A percentile compares a stretch with the other conserved stretches of the same genome.
These are phyloP conservation scores for Chaetura pelagica DNA, from an alignment of 2,113 vertebrate genomes.

Conservation along the genomic window DNA sequence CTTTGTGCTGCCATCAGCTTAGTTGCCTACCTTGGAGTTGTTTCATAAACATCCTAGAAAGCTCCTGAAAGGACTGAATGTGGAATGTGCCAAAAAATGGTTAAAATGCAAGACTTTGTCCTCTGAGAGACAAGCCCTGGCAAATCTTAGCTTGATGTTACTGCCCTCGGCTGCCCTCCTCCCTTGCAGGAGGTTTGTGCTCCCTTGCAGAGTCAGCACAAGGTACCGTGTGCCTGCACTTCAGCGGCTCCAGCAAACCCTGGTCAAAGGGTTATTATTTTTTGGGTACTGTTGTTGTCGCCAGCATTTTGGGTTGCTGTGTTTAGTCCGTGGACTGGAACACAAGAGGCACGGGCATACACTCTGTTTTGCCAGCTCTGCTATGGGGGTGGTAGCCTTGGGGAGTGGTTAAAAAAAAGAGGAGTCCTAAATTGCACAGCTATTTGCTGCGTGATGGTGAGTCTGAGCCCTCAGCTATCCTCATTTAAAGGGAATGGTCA, in stretches of 20 bases:
- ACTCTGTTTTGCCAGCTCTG: background rate
- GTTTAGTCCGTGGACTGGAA: background rate
- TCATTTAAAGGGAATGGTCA: constrained; percentile 9
- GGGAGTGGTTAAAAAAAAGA: background rate
- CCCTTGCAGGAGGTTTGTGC: constrained; percentile 8
- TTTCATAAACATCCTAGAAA: constrained; percentile 64
- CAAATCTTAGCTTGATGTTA: constrained; percentile 42
- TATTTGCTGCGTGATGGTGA: background rate
- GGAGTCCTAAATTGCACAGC: background rate
- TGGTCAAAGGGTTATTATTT: background rate
- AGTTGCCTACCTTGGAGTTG: constrained; percentile 8
- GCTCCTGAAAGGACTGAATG: constrained; percentile 31
- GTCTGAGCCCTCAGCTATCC: constrained; percentile 9
- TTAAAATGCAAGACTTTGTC: constrained; percentile 45
- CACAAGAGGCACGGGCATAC: background rate
- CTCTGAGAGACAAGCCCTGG: constrained; percentile 40
- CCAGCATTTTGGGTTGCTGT: background rate
- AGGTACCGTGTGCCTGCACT: rapidly evolving
- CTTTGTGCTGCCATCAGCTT: background rate
- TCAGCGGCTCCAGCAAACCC: background rate
- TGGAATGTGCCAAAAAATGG: constrained; percentile 52
- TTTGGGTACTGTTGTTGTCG: background rate
- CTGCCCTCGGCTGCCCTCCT: constrained; percentile 13
- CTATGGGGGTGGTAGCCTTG: background rate
- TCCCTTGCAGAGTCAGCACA: constrained; percentile 35